Conservation (phyloP, 2,113 vertebrate genomes). For the Mola mola region DNA sequence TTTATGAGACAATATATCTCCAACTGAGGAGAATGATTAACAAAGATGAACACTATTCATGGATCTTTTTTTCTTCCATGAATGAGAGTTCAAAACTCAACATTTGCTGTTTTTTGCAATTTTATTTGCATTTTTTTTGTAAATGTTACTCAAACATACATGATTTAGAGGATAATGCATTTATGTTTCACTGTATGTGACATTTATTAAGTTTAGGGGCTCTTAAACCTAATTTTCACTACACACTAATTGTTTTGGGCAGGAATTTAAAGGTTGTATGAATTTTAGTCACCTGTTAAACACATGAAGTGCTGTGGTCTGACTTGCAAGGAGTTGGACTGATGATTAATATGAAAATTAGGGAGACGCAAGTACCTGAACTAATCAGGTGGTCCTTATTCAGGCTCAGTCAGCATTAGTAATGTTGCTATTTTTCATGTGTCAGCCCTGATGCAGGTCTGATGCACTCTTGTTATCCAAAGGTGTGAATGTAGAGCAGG, state of each 20-base stretch:
- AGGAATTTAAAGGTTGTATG: slow-evolving; percentile 85
- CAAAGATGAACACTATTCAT: slow-evolving; percentile 87
- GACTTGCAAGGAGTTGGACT: slow-evolving; percentile 88
- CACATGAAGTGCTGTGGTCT: slow-evolving; percentile 83
- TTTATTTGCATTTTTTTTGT: slow-evolving; percentile 35
- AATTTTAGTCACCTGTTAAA: slow-evolving; percentile 90
- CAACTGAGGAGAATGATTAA: slow-evolving; percentile 91
- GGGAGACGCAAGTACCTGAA: slow-evolving; percentile 96
- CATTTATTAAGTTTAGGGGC: slow-evolving; percentile 34
- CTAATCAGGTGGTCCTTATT: slow-evolving; percentile 97
- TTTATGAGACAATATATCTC: slow-evolving; percentile 96
- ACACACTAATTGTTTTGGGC: slow-evolving; percentile 85
- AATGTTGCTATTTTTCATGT: slow-evolving; percentile 99
- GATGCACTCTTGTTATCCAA: slow-evolving; percentile 73
- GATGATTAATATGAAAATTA: slow-evolving; percentile 99
- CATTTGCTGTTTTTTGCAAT: slow-evolving; percentile 39
- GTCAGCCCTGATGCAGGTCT: slow-evolving; percentile 89
- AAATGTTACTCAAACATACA: slow-evolving; percentile 64
- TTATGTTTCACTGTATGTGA: slow-evolving; percentile 8
- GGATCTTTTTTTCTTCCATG: slow-evolving; percentile 52
- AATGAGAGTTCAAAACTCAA: slow-evolving; percentile 27
- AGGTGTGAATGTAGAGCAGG: slow-evolving; percentile 47
- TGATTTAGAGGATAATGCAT: slow-evolving; percentile 22
- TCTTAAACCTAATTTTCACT: slow-evolving; percentile 77
- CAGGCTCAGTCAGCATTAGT: slow-evolving; percentile 90